phyloP scores from a whole-genome alignment of 37 sponge, comb jelly and placozoan species.

The Hexactinellida sp. region DNA sequence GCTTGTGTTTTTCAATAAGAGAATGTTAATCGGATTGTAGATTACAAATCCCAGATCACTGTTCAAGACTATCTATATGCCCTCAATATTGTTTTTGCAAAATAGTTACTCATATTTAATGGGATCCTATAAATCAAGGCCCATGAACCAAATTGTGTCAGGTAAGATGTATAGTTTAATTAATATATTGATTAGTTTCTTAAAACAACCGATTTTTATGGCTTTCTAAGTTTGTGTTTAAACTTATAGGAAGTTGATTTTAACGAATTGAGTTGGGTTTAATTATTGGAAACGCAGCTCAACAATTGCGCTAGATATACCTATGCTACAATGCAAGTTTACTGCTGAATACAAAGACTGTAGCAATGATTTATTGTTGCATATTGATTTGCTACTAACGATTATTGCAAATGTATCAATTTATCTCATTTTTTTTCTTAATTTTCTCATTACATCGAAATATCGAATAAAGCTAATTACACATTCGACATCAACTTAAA shows the following conservation, averaged over 20 bases:
- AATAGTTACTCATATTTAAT: neutral
- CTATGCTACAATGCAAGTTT: too few species aligned
- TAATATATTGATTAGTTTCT: neutral
- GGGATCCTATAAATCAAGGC: slow-evolving; percentile 16
- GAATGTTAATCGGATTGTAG: neutral
- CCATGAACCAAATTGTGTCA: slow-evolving; percentile 13
- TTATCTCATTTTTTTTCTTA: too few species aligned
- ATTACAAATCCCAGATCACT: neutral
- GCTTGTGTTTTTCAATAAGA: neutral
- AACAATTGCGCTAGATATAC: neutral
- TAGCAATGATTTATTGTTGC: too few species aligned
- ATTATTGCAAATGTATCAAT: too few species aligned
- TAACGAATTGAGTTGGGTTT: neutral
- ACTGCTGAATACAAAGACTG: too few species aligned
- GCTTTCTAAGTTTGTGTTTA: neutral
- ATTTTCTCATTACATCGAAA: too few species aligned
- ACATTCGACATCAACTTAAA: too few species aligned
- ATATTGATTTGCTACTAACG: too few species aligned
- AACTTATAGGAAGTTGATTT: neutral
- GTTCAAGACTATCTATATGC: neutral
- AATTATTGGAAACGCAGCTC: slow-evolving; percentile 12
- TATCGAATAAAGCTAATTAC: too few species aligned
- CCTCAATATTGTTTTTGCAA: neutral
- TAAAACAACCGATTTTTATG: neutral
- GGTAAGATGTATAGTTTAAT: neutral